phyloP scores from a whole-genome alignment of 2,113 vertebrate genomes.

The Calidris pygmaea region DNA sequence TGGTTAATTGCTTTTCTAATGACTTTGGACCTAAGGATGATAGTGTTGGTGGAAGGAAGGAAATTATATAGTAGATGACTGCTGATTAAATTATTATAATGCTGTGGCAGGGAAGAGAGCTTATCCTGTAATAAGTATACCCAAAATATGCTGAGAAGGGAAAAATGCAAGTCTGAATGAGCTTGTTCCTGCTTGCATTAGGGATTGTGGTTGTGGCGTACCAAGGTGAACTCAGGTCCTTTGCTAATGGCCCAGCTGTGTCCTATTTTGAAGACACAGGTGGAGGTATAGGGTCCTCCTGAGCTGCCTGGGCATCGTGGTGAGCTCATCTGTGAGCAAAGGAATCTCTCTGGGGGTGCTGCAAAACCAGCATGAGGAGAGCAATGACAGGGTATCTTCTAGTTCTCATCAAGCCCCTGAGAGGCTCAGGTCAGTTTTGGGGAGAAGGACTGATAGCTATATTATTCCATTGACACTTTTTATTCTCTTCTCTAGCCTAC shows the following conservation, averaged over 20 bases:
- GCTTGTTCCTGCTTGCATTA: neutral
- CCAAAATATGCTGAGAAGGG: neutral
- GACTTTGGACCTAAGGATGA: neutral
- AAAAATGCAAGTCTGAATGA: neutral
- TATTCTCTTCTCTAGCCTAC: neutral
- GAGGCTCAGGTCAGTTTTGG: neutral
- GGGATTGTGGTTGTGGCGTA: neutral
- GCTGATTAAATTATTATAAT: neutral
- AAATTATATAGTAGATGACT: neutral
- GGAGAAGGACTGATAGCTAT: neutral
- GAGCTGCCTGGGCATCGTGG: too few relatives aligned
- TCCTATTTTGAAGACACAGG: neutral
- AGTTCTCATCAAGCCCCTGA: neutral
- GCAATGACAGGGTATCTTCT: neutral
- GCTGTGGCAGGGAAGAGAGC: neutral
- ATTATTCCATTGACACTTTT: neutral
- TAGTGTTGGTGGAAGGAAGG: slow-evolving; percentile 1
- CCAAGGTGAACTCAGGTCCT: neutral
- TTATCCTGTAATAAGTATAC: neutral
- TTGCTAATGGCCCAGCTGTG: neutral
- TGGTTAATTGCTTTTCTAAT: slow-evolving; percentile 12
- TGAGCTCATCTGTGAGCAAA: neutral
- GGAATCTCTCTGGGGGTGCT: neutral
- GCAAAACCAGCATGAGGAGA: neutral
- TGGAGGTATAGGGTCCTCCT: neutral